Evolutionary conservation across 2,797 vertebrate species (phyloP).

Genomic region (Malacoraja senta): DNA sequence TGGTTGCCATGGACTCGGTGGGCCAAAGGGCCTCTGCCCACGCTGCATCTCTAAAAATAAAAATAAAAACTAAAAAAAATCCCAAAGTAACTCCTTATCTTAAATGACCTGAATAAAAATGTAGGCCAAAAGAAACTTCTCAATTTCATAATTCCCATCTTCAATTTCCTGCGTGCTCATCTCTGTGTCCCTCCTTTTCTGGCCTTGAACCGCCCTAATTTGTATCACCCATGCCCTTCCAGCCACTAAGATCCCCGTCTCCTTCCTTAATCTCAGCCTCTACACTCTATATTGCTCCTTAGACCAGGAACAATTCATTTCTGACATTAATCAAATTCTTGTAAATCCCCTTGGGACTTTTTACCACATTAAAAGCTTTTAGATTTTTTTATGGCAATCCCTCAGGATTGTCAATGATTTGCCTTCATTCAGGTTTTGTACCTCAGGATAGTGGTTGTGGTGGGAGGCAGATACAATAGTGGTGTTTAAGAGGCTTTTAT

Average conservation of each 20-base stretch:
- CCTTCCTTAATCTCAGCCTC: neutral
- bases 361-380: neutral
- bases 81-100: neutral
- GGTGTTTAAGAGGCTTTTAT: no score
- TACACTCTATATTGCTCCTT: neutral
- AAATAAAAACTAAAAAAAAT: neutral
- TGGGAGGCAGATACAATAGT: no score
- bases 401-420: no score
- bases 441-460: no score
- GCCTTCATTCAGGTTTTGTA: no score
- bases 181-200: neutral
- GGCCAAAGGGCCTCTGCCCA: no score
- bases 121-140: neutral
- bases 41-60: no score
- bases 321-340: neutral
- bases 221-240: neutral
- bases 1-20: no score
- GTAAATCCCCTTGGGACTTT: neutral
- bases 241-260: neutral
- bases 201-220: neutral
- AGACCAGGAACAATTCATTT: neutral
- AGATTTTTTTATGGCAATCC: no score
- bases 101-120: neutral
- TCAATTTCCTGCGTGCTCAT: neutral
- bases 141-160: neutral